These are phyloP conservation scores for Zaprionus lineosus DNA, from an alignment of 2,888 invertebrate species.

Conservation along the genomic window DNA sequence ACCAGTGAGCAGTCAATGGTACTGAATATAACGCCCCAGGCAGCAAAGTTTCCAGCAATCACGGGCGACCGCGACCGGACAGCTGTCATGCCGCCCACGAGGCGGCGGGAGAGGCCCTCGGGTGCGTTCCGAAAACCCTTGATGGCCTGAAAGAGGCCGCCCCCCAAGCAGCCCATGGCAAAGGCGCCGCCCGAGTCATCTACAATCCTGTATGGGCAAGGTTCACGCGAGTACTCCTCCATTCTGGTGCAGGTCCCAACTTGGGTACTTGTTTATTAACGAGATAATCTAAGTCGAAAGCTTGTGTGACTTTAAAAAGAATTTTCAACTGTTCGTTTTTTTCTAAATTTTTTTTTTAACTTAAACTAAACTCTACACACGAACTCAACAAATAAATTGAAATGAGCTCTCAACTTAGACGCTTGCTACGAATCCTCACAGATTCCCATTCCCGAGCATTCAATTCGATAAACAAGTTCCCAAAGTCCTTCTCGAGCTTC, in stretches of 20 bases:
- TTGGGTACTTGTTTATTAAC: neutral
- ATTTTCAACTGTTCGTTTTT: slow-evolving; percentile 21
- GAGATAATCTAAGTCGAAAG: slow-evolving; percentile 2
- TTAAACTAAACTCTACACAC: no score
- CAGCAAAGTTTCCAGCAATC: slow-evolving; percentile 62
- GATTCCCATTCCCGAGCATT: no score
- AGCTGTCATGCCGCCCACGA: slow-evolving; percentile 53
- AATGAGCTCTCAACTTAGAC: no score
- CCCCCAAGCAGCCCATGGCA: slow-evolving; percentile 99
- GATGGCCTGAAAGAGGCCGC: slow-evolving; percentile 97
- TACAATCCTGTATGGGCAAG: slow-evolving; percentile 98
- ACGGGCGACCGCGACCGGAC: slow-evolving; percentile 55
- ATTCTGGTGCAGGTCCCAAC: slow-evolving; percentile 83
- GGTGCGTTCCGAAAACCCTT: slow-evolving; percentile 99
- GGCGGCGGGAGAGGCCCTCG: slow-evolving; percentile 84
- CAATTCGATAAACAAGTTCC: no score
- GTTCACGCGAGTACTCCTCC: slow-evolving; percentile 98
- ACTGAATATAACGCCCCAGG: slow-evolving; percentile 65
- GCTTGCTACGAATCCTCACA: no score
- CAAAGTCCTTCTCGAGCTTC: no score
- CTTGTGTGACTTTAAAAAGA: no score
- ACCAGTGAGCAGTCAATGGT: slow-evolving; percentile 62
- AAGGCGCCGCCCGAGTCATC: slow-evolving; percentile 99
- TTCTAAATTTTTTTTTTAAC: slow-evolving; percentile 31
- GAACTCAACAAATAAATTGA: no score